Conservation (phyloP, 2,113 vertebrate genomes). For the Nestor notabilis region DNA sequence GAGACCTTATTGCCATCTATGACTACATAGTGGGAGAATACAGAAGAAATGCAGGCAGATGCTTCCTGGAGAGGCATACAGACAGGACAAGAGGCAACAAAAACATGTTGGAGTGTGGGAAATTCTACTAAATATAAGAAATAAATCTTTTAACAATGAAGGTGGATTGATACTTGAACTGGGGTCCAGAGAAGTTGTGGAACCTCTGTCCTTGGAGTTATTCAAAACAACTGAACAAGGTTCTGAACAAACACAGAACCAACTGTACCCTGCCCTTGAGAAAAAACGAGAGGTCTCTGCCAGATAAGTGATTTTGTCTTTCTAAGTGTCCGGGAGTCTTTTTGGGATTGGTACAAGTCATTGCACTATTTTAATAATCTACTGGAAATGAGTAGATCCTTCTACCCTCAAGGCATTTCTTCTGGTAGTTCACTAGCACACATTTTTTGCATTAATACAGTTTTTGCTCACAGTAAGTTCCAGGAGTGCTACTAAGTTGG, state of each 20-base stretch:
- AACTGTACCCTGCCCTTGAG: neutral
- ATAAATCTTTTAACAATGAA: neutral
- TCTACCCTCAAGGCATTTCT: neutral
- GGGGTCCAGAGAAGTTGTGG: neutral
- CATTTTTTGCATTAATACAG: neutral
- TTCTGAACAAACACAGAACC: neutral
- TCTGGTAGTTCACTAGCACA: neutral
- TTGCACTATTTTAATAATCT: neutral
- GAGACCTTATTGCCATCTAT: neutral
- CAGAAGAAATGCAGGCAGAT: neutral
- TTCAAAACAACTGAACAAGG: neutral
- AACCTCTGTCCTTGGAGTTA: neutral
- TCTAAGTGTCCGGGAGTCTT: neutral
- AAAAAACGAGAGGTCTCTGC: neutral
- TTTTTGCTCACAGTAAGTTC: neutral
- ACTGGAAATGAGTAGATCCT: neutral
- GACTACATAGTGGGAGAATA: accelerated
- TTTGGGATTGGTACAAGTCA: neutral
- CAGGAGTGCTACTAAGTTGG: neutral
- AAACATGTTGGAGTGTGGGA: accelerated
- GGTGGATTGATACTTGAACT: neutral
- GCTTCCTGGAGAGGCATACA: neutral
- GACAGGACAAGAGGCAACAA: neutral
- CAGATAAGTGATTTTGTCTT: neutral
- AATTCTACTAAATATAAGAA: neutral